Base-by-base conservation (phyloP, 1,140 invertebrate species). In the Cotesia typhae region DNA sequence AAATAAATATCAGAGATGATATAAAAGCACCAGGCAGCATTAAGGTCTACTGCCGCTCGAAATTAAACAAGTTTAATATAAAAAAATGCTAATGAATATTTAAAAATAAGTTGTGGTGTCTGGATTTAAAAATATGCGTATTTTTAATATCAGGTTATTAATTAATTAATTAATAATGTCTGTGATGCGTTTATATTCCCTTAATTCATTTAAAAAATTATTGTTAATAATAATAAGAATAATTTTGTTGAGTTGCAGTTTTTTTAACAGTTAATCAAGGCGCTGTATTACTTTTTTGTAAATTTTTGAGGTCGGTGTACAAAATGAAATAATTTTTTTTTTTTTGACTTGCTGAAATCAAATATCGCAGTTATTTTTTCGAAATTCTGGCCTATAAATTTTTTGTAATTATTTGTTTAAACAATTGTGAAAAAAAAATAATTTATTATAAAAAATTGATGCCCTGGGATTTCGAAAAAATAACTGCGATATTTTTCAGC, bases 31-130 rank as follows among this genome's bases (percentile, higher is more conserved):
- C 66, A 12, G 66, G 66, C 64, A 64, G 59, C 60, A 60, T 47
- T 64, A 37, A 71, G 67, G 63, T 70, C 36, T 41, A 70, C 69
- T 71, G 69, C 69, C 60, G 63, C 60, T 63, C 20, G 41, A 51
- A 10, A 14, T 17, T 12, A 47, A 57, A 35, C 53, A 52, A 51
- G 35, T 67, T 12, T 35, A 41, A 60, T 60, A 38, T n/a, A 60
- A 38, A 10, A 53, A 68, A 37, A 63, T 55, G n/a, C 35, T 41
- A 59, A 69, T 69, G 35, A 10, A 68, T 57, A 60, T 57, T 57
- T 69, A 60, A 28, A 28, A 28, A 59, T 69, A 69, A 55, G 47
- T 41, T 36, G 55, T 69, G 60, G 60, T 55, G 60, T 41, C 35
- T 60, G 41, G 10, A 47, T 47, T 47, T 47, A 47, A 47, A 47